phyloP scores from a whole-genome alignment of 2,113 vertebrate species.

The Sphyrna mokarran region DNA sequence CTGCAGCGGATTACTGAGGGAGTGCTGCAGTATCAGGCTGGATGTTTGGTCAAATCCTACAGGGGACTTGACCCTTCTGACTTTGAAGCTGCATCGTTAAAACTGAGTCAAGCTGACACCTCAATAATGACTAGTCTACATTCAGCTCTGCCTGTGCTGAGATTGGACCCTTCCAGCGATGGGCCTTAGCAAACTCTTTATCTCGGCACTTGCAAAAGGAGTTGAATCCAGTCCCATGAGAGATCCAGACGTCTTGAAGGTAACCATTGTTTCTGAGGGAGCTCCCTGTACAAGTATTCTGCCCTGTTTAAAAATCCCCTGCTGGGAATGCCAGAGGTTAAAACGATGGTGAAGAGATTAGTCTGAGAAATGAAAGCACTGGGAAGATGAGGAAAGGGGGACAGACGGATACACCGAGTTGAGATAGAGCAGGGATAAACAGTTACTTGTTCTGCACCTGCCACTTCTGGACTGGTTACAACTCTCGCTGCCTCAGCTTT shows the following conservation, averaged over 20 bases:
- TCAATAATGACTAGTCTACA: too few species aligned
- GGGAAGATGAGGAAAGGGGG: not conserved
- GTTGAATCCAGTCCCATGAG: not conserved
- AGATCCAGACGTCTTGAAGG: not conserved
- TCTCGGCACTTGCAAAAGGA: not conserved
- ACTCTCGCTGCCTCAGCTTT: not conserved
- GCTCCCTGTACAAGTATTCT: not conserved
- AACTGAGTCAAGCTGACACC: too few species aligned
- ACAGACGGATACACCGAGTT: not conserved
- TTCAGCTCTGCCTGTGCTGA: not conserved
- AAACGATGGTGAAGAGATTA: not conserved
- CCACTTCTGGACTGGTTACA: not conserved
- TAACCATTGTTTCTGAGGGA: not conserved
- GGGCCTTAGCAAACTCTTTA: not conserved
- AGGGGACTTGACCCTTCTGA: too few species aligned
- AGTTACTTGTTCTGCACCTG: slow-evolving; percentile 21
- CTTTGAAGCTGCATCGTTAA: too few species aligned
- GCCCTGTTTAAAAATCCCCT: not conserved
- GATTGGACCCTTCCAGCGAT: not conserved
- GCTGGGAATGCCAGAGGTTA: not conserved
- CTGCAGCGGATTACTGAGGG: too few species aligned
- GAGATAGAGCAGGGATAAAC: not conserved
- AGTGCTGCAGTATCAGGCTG: too few species aligned
- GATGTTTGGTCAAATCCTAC: too few species aligned
- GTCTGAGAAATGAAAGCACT: not conserved